Evolutionary conservation across 2,797 vertebrate species (phyloP), one percentile per base, ranked within the genome.

Genomic region (Falco concolor): DNA sequence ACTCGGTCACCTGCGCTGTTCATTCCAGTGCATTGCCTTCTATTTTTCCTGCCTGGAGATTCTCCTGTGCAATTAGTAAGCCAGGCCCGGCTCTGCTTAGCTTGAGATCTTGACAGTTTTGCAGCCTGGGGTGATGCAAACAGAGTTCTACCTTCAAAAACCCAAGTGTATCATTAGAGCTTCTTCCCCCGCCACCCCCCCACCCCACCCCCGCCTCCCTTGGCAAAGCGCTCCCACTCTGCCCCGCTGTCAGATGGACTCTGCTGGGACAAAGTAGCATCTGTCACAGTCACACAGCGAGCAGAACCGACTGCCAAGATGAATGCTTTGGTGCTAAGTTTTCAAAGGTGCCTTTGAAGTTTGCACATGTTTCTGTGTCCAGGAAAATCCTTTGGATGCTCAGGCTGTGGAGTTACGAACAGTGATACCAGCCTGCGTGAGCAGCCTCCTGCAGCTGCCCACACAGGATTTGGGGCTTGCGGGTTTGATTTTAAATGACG

Each of bases 331-430:
- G 44, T 80, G 45, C 65, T 52, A 61, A 80, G 53, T 56, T 90
- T 96, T 96, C 83, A 90, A 91, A 96, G 85, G 67, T 88, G 63
- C 54, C 87, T 94, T 86, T 95, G 87, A 91, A 93, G 74, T 75
- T 36, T 53, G 59, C 63, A 17, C 13, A 4, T 44, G 32, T 95
- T 88, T 82, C 30, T 67, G 63, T 82, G 74, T 67, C 54, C 80
- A 69, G 59, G 47, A 91, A 74, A n/a, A 44, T 20, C 40, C 79
- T 88, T 49, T 90, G 85, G 59, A 78, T 75, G 69, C 65, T 65
- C 61, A n/a, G 65, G 24, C 69, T 69, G 57, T 38, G 45, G 38
- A 17, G 32, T 40, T 69, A 14, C 0, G 10, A 84, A 44, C 59
- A 89, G 44, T 22, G 52, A 79, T 14, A 32, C 36, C 53, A 69